Conservation (phyloP, 2,888 invertebrate species). For the Morpho helenor region DNA sequence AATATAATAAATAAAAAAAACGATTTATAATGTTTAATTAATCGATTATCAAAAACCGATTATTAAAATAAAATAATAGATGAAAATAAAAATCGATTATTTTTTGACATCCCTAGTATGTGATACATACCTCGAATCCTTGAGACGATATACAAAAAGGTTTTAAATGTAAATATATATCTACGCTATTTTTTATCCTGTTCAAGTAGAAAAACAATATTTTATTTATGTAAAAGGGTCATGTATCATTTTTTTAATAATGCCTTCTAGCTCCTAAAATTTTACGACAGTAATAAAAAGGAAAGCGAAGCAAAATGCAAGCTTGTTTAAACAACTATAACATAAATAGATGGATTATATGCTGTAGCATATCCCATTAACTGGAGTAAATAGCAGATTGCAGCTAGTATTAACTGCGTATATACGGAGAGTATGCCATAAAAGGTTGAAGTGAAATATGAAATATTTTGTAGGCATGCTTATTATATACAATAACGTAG, state of each 20-base stretch:
- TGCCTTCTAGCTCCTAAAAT: constrained; percentile 4
- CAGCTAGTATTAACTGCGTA: constrained; percentile 9
- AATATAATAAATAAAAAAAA: no score
- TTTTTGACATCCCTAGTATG: no score
- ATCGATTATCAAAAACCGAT: no score
- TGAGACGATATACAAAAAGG: no score
- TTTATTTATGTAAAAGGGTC: neutral
- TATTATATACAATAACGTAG: neutral
- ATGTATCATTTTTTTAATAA: neutral
- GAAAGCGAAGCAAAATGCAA: neutral
- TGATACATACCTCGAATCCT: no score
- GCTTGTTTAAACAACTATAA: constrained; percentile 4
- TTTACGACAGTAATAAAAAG: constrained; percentile 3
- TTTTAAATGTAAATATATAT: no score
- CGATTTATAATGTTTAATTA: no score
- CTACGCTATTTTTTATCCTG: no score
- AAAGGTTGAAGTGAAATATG: neutral
- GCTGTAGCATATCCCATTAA: constrained; percentile 16
- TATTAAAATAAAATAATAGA: no score
- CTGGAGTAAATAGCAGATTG: constrained; percentile 18
- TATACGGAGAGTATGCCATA: neutral
- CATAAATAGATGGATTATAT: neutral
- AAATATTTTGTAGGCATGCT: no score
- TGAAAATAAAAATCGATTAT: no score
- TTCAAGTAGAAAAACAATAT: no score